Evolutionary conservation across 30 jellyfish, hydroid and myxozoan species (phyloP).

Genomic region (Hydractinia symbiolongicarpus): DNA sequence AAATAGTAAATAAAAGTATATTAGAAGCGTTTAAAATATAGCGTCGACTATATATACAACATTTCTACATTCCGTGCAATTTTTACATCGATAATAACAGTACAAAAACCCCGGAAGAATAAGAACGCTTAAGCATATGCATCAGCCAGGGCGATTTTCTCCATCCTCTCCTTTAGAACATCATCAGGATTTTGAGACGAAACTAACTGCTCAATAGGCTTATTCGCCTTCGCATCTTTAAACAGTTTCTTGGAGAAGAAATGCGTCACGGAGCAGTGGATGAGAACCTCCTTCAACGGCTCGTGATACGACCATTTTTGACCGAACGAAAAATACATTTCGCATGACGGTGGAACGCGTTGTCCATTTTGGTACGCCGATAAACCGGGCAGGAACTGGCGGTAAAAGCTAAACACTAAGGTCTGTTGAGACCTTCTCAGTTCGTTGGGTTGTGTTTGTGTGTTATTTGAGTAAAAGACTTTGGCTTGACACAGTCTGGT

Average conservation of each 20-base stretch:
- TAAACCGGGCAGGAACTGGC: slow-evolving; percentile 46
- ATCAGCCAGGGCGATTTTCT: slow-evolving; percentile 13
- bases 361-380: slow-evolving; percentile 38
- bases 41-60: too few species aligned
- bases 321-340: slow-evolving; percentile 69
- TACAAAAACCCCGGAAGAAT: too few species aligned
- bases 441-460: slow-evolving; percentile 45
- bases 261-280: slow-evolving; percentile 67
- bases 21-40: too few species aligned
- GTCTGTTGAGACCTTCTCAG: slow-evolving; percentile 68
- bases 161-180: slow-evolving; percentile 1
- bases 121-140: not conserved
- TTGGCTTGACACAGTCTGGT: slow-evolving; percentile 86
- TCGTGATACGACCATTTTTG: slow-evolving; percentile 56
- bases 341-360: slow-evolving; percentile 58
- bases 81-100: too few species aligned
- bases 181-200: slow-evolving; percentile 51
- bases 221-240: slow-evolving; percentile 31
- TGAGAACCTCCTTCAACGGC: slow-evolving; percentile 55
- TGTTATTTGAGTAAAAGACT: slow-evolving; percentile 41
- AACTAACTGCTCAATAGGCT: slow-evolving; percentile 30
- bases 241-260: slow-evolving; percentile 46
- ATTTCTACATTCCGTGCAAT: too few species aligned
- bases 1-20: too few species aligned
- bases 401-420: slow-evolving; percentile 49